Evolutionary conservation across 2,797 vertebrate species (phyloP).

Genomic region (Pangasius krempfi): DNA sequence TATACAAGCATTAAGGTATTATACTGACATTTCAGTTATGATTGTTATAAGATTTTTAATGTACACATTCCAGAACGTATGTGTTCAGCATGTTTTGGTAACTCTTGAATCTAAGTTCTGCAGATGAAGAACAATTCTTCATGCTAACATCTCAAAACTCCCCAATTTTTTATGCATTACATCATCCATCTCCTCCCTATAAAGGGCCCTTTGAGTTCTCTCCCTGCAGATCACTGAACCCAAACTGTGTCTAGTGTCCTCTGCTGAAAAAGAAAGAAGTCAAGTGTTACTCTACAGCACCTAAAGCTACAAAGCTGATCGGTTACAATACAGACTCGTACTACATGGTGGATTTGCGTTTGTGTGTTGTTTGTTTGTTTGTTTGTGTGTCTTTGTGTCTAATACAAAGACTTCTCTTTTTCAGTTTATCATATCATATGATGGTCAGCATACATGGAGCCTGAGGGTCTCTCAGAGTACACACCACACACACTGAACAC

Average conservation of each 20-base stretch:
- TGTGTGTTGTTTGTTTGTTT: background rate
- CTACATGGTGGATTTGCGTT: background rate
- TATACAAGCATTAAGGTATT: background rate
- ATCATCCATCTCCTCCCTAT: constrained; percentile 21
- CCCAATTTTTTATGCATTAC: constrained; percentile 30
- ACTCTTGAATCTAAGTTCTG: background rate
- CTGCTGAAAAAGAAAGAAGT: constrained; percentile 6
- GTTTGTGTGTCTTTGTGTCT: background rate
- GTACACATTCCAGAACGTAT: too few relatives aligned
- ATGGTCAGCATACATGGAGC: constrained; percentile 63
- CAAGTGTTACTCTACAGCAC: background rate
- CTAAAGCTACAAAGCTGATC: constrained; percentile 2
- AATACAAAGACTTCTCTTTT: constrained; percentile 68
- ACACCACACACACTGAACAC: background rate
- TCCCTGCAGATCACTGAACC: constrained; percentile 32
- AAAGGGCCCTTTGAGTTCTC: constrained; percentile 36
- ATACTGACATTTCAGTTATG: background rate
- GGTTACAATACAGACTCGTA: background rate
- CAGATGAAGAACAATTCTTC: constrained; percentile 16
- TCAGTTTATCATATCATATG: constrained; percentile 68
- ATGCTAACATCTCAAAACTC: background rate
- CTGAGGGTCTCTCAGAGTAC: constrained; percentile 60
- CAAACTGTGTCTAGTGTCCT: background rate
- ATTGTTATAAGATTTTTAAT: background rate
- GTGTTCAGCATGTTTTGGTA: background rate